A percentile compares a stretch with the other conserved stretches of the same genome.
phyloP scores from a whole-genome alignment of 1,140 invertebrate species.

The Brachionus angularis region DNA sequence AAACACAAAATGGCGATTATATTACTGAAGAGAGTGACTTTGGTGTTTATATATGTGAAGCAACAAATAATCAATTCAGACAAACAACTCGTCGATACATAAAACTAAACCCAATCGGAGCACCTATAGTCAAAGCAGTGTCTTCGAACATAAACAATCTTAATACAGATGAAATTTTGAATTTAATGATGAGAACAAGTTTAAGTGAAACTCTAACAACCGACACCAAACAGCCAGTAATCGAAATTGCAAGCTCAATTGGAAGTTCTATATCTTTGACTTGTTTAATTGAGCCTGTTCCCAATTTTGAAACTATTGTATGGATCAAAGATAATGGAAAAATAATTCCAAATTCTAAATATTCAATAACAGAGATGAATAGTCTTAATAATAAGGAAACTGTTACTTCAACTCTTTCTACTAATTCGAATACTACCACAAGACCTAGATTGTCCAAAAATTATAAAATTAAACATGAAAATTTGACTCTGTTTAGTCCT shows the following conservation, averaged over 20 bases:
- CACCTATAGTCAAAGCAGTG: background rate
- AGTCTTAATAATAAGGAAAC: too few species aligned
- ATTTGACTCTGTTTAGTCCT: background rate
- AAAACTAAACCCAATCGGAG: slow-evolving; percentile 10
- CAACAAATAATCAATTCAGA: background rate
- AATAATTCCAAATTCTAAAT: slow-evolving; percentile 30
- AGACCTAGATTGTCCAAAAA: too few species aligned
- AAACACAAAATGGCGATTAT: background rate
- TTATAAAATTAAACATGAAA: slow-evolving; percentile 32
- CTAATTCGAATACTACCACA: background rate
- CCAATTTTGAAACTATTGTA: background rate
- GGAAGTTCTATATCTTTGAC: slow-evolving; percentile 12
- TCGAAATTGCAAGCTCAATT: background rate
- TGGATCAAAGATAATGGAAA: slow-evolving; percentile 43
- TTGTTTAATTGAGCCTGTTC: slow-evolving; percentile 25
- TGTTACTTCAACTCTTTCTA: background rate
- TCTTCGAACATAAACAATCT: background rate
- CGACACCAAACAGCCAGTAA: background rate
- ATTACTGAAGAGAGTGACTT: too few species aligned
- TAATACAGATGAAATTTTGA: slow-evolving; percentile 8
- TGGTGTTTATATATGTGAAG: slow-evolving; percentile 32
- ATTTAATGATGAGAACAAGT: slow-evolving; percentile 20
- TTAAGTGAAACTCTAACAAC: too few species aligned
- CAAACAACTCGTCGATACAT: slow-evolving; percentile 7
- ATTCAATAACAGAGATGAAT: too few species aligned